Evolutionary conservation across 2,797 vertebrate genomes (phyloP).

Genomic region (Chelon auratus): DNA sequence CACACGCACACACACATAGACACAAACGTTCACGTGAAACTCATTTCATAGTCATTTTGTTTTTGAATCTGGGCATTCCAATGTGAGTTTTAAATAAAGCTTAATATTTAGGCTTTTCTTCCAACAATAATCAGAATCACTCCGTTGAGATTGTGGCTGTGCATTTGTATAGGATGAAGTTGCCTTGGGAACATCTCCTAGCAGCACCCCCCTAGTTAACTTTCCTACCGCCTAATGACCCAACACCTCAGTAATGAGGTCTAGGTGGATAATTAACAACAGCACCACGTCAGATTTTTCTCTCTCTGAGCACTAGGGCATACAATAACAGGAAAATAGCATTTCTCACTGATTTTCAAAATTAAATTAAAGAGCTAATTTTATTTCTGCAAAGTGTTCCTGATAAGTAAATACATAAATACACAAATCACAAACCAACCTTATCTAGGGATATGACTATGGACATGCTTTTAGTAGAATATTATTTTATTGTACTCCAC

Average conservation of each 20-base stretch:
- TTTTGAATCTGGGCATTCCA: not conserved
- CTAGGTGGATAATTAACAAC: conserved; percentile 61
- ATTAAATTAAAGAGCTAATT: not conserved
- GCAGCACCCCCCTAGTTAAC: conserved; percentile 52
- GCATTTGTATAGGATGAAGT: conserved; percentile 37
- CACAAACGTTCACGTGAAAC: not conserved
- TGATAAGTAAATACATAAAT: conserved; percentile 10
- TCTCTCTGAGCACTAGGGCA: conserved; percentile 15
- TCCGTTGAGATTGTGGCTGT: conserved; percentile 3
- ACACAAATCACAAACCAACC: not conserved
- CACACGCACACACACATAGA: conserved; percentile 9
- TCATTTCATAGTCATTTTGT: not conserved
- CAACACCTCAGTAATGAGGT: conserved; percentile 60
- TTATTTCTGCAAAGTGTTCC: not conserved
- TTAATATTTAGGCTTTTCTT: not conserved
- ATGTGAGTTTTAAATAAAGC: conserved; percentile 5
- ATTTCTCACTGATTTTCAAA: not conserved
- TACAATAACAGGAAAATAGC: conserved; percentile 30
- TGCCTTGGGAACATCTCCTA: conserved; percentile 58
- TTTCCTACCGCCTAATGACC: conserved; percentile 54
- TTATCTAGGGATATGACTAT: conserved; percentile 1
- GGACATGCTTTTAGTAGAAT: not conserved
- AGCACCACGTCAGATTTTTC: conserved; percentile 27
- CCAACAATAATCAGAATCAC: conserved; percentile 7
- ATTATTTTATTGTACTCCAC: conserved; percentile 5